Evolutionary conservation across 2,888 invertebrate genomes (phyloP), one percentile per base, ranked within the genome.

Genomic region (Salpingus planirostris): DNA sequence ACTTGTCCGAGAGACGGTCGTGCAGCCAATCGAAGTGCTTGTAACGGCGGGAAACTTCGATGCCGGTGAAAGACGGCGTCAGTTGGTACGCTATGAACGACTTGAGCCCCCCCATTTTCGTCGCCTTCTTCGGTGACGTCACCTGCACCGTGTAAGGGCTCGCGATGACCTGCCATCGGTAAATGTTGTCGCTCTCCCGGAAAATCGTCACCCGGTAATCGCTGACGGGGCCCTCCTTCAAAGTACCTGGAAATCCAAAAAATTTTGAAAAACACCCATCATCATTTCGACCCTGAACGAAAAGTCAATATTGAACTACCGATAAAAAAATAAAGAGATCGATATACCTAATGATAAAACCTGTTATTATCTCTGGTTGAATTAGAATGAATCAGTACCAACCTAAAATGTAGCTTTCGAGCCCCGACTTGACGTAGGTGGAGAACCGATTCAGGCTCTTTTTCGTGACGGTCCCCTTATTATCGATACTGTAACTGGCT

Each of bases 11-110:
- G 42, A 98, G 68, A 48, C 95, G 76, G 59, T 90, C 90, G 65
- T 96, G 95, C 31, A 98, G 66, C 98, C 98, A 98, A 70, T 98
- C 97, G 66, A 98, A 98, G 65, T 97, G 97, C 65, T 98, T 98
- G 67, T 96, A 97, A 48, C 97, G 75, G 44, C 97, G 75, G 21
- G 87, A 88, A 14, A 90, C 96, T 70, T 91, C 89, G 49, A 91
- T 85, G 57, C 87, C 87, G 59, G 87, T 92, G 60, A 91, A 91
- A 65, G 92, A 89, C 2, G 95, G 95, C 31, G 92, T 95, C 40
- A 97, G 65, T 57, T 93, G 90, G 68, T 97, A 97, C 26, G 93
- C 93, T 51, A 97, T 97, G 57, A 86, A 98, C 55, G 91, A 95
- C 67, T 97, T 97, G 50, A 97, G 35, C 23, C 95, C 97, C 61